A percentile compares a stretch with the other conserved stretches of the same genome.
Evolutionary conservation across 1,140 invertebrate species (phyloP).

Genomic region (Glomeris maerens): DNA sequence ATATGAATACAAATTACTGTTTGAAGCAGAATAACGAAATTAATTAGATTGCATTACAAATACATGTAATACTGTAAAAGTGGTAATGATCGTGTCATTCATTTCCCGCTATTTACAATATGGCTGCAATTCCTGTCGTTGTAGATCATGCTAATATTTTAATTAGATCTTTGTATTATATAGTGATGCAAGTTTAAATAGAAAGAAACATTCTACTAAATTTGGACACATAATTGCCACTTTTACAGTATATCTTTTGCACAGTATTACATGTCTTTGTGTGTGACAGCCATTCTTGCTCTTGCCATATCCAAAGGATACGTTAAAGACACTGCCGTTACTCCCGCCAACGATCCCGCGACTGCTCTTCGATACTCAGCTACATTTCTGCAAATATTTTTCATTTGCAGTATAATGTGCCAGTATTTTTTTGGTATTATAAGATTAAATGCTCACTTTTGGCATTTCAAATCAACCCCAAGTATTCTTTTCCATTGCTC

Average conservation of each 20-base stretch:
- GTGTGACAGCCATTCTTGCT: constrained; percentile 93
- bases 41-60: no score
- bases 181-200: no score
- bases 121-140: no score
- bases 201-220: background rate
- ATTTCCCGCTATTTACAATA: background rate
- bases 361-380: constrained; percentile 43
- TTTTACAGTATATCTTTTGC: no score
- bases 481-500: constrained; percentile 88
- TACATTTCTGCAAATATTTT: background rate
- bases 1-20: no score
- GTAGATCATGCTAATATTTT: no score
- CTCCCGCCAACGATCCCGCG: constrained; percentile 82
- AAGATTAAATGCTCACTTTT: constrained; percentile 25
- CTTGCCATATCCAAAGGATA: constrained; percentile 93
- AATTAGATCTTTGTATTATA: no score
- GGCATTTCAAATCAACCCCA: constrained; percentile 47
- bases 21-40: no score
- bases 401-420: background rate
- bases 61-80: no score
- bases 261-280: constrained; percentile 57
- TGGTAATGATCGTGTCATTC: background rate
- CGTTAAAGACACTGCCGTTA: constrained; percentile 81
- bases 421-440: constrained; percentile 1
- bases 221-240: background rate